phyloP scores from a whole-genome alignment of 2,113 vertebrate genomes.

The Muntiacus reevesi region DNA sequence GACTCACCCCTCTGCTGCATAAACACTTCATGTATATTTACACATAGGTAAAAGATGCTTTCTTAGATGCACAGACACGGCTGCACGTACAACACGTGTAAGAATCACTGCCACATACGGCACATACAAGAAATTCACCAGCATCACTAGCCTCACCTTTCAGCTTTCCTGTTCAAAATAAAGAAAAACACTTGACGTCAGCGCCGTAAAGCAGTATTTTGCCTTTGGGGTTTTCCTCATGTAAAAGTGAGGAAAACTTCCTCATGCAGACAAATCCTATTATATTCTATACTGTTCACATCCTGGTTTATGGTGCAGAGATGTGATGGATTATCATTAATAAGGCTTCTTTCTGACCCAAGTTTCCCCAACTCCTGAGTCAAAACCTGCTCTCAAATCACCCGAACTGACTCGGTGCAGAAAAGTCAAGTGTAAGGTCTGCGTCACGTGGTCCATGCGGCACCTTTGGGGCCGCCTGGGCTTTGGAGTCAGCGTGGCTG shows the following conservation, averaged over 20 bases:
- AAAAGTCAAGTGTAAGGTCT: background rate
- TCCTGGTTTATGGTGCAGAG: background rate
- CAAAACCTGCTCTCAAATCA: background rate
- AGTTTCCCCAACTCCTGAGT: background rate
- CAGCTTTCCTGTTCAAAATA: background rate
- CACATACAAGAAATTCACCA: fast-evolving
- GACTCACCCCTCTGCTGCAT: background rate
- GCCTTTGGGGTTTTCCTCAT: background rate
- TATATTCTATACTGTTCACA: fast-evolving
- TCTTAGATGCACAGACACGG: background rate
- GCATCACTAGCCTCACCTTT: fast-evolving
- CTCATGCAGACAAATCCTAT: background rate
- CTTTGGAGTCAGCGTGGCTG: fast-evolving
- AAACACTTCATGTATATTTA: fast-evolving
- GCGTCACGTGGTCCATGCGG: fast-evolving
- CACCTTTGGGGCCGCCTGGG: background rate
- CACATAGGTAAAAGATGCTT: fast-evolving
- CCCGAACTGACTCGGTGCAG: fast-evolving
- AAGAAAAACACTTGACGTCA: background rate
- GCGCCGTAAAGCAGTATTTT: background rate
- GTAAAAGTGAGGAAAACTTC: fast-evolving
- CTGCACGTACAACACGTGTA: fast-evolving
- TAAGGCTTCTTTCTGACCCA: fast-evolving
- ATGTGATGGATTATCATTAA: fast-evolving
- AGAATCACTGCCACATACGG: fast-evolving